Evolutionary conservation across 2,888 invertebrate genomes (phyloP), one percentile per base, ranked within the genome.

Genomic region (Trachelus tabidus): DNA sequence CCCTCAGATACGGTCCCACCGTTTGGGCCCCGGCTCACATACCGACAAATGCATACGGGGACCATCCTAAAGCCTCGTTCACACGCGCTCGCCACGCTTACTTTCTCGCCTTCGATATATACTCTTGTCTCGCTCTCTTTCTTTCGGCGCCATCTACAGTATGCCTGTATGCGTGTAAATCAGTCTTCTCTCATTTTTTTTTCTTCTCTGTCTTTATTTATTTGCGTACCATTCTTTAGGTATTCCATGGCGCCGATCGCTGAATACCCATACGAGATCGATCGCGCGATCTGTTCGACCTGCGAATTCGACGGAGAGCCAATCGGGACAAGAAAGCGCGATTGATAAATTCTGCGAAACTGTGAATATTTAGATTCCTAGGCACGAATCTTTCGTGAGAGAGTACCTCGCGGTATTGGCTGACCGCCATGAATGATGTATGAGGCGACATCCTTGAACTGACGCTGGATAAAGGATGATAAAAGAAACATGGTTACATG

Each of bases 1-100:
- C 82, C 85, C 83, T 83, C 87, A 85, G 88, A 88, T 87, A 88
- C 86, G 88, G 85, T 79, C 82, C 82, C 83, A 84, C 77, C 85
- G 84, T 86, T 87, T 84, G 83, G 82, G 81, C 77, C 79, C 76
- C 77, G 69, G 33, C 79, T 78, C 79, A 77, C 80, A 77, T 80
- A 80, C 81, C 82, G 80, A 81, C 80, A 80, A 81, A 82, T 80
- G 79, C 81, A 80, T 15, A 73, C 78, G 69, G 75, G 74, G 69
- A 71, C 76, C 33, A 11, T 68, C 68, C 73, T 37, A 15, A 30
- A 37, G 15, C 23, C 11, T 37, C 77, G 34, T 76, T n/a, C 69
- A 35, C 34, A 35, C 56, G 56, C 56, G 56, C 56, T 23, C 56
- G 56, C 56, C 56, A 56, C 56, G 56, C 56, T 56, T 56, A 23